Percentiles rank a stretch among this genome's conserved stretches.
Evolutionary conservation across 2,888 invertebrate genomes (phyloP).

Genomic region (Itoplectis maculator): DNA sequence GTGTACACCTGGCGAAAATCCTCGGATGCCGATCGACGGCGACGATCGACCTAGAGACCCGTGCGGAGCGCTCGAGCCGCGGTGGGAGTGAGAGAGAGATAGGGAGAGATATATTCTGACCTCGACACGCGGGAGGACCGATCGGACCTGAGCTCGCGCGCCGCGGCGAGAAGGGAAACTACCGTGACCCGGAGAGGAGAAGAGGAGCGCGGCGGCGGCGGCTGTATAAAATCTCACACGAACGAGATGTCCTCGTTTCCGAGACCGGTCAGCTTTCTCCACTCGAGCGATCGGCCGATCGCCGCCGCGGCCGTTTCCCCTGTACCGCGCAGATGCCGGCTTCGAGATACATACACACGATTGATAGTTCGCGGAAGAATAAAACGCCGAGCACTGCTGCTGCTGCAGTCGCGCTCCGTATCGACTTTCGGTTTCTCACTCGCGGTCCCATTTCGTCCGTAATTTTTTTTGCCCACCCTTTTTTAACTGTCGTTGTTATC

Average conservation of each 20-base stretch:
- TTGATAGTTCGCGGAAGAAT: constrained; percentile 52
- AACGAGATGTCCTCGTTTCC: constrained; percentile 78
- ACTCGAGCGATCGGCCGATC: constrained; percentile 62
- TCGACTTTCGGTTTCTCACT: constrained; percentile 61
- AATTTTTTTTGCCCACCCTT: constrained; percentile 54
- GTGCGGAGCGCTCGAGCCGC: constrained; percentile 2
- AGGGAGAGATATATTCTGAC: constrained; percentile 39
- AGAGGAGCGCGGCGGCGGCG: constrained; percentile 40
- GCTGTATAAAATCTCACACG: constrained; percentile 73
- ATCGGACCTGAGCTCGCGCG: constrained; percentile 35
- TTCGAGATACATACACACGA: constrained; percentile 16
- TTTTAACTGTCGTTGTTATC: constrained; percentile 21
- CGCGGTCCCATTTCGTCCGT: constrained; percentile 67
- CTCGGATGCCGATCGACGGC: constrained; percentile 39
- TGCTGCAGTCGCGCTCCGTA: constrained; percentile 21
- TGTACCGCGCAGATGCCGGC: constrained; percentile 26
- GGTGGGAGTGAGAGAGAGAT: background rate
- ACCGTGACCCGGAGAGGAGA: constrained; percentile 38
- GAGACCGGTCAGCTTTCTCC: constrained; percentile 78
- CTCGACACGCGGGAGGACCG: constrained; percentile 40
- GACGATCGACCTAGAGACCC: constrained; percentile 57
- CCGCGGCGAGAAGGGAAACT: constrained; percentile 47
- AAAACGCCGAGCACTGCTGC: too few relatives aligned
- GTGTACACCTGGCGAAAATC: constrained; percentile 55
- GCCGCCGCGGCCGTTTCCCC: constrained; percentile 33